These are phyloP conservation scores for Apteryx owenii DNA, from an alignment of 2,113 vertebrate genomes.

Conservation along the genomic window DNA sequence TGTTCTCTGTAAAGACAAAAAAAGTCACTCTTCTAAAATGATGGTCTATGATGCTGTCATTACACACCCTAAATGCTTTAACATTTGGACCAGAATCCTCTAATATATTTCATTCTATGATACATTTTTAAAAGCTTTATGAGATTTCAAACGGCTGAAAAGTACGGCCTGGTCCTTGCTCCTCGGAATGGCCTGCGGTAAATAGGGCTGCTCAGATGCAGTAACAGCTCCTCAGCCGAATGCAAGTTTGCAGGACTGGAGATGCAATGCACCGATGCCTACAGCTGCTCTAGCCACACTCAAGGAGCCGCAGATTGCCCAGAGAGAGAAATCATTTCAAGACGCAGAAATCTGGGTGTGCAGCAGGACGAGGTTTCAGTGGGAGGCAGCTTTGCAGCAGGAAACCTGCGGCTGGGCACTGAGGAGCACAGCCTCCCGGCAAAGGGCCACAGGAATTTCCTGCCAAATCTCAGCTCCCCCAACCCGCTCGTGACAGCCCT, in stretches of 20 bases:
- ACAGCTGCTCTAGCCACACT: not conserved
- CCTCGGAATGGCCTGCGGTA: not conserved
- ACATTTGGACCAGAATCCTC: slow-evolving; percentile 22
- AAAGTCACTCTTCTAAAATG: slow-evolving; percentile 54
- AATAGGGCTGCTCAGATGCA: not conserved
- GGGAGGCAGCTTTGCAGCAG: not conserved
- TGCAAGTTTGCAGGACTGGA: not conserved
- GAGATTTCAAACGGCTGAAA: not conserved
- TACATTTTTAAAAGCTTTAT: not conserved
- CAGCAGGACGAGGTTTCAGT: not conserved
- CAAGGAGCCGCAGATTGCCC: not conserved
- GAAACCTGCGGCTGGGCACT: not conserved
- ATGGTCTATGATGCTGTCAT: slow-evolving; percentile 41
- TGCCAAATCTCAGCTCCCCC: not conserved
- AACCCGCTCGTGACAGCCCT: not conserved
- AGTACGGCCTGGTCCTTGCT: not conserved
- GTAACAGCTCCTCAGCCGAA: not conserved
- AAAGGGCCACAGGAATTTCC: not conserved
- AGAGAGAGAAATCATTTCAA: not conserved
- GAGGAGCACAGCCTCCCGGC: not conserved
- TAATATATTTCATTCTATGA: not conserved
- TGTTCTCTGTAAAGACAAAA: slow-evolving; percentile 48
- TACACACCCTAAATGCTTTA: not conserved
- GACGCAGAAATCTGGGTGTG: accelerated
- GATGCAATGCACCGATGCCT: not conserved